Conservation (phyloP, 2,113 vertebrate species). For the Platichthys flesus region DNA sequence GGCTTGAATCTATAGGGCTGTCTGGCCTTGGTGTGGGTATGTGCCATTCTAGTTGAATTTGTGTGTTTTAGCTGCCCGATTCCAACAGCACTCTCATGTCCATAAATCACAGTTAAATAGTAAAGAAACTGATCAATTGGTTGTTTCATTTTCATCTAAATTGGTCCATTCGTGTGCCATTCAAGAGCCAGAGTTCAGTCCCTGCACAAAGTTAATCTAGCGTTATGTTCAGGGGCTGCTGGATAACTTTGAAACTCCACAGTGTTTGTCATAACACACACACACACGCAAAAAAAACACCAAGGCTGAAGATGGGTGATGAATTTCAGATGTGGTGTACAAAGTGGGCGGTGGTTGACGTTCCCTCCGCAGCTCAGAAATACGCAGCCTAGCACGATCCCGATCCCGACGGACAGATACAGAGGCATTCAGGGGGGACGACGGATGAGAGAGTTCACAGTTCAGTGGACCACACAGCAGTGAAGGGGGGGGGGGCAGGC, state of each 20-base stretch:
- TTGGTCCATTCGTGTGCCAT: no score
- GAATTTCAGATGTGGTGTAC: slow-evolving; percentile 22
- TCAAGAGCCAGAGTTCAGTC: neutral
- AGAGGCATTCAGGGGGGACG: slow-evolving; percentile 11
- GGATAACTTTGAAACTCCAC: neutral
- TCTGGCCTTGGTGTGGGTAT: no score
- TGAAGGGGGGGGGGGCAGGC: slow-evolving; percentile 1
- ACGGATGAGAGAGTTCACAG: slow-evolving; percentile 19
- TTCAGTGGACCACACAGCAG: slow-evolving; percentile 9
- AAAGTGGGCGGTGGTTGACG: slow-evolving; percentile 15
- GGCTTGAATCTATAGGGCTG: no score
- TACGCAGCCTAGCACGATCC: neutral
- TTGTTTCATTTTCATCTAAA: no score
- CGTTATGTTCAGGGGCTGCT: slow-evolving; percentile 17
- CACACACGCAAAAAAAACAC: neutral
- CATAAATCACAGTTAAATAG: neutral
- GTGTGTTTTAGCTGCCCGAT: neutral
- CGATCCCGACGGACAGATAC: slow-evolving; percentile 19
- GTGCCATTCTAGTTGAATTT: no score
- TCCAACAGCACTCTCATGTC: neutral
- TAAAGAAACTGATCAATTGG: no score
- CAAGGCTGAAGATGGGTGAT: neutral
- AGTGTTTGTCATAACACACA: slow-evolving; percentile 15
- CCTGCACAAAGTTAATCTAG: slow-evolving; percentile 6
- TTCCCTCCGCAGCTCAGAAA: neutral